Percentiles rank a stretch among this genome's conserved stretches.
Evolutionary conservation across 2,888 invertebrate genomes (phyloP).

Genomic region (Bugulina stolonifera): DNA sequence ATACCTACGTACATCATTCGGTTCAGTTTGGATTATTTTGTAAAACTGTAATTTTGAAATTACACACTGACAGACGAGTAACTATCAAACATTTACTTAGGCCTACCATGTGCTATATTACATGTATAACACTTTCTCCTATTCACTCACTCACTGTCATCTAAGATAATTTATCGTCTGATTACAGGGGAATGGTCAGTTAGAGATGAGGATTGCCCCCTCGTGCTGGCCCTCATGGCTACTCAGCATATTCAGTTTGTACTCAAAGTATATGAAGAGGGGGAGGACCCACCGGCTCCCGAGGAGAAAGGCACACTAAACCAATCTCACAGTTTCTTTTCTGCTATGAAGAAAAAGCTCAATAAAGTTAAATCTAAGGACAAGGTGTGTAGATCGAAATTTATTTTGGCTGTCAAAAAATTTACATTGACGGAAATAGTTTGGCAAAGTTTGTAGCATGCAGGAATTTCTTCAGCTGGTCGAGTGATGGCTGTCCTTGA

Average conservation of each 20-base stretch:
- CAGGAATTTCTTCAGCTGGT: too few relatives aligned
- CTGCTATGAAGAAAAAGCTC: conserved; percentile 19
- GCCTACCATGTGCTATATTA: too few relatives aligned
- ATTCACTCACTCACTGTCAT: too few relatives aligned
- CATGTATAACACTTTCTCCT: too few relatives aligned
- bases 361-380: conserved; percentile 9
- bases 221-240: background rate
- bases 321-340: conserved; percentile 2
- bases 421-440: background rate
- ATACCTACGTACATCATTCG: too few relatives aligned
- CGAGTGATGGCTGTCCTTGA: too few relatives aligned
- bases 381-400: background rate
- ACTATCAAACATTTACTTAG: too few relatives aligned
- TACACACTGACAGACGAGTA: too few relatives aligned
- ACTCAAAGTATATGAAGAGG: conserved; percentile 5
- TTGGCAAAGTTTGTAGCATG: too few relatives aligned
- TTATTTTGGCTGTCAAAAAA: background rate
- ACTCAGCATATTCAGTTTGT: conserved; percentile 14
- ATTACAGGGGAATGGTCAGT: conserved; percentile 13
- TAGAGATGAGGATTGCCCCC: conserved; percentile 9
- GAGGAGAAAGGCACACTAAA: background rate
- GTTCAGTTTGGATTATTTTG: too few relatives aligned
- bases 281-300: background rate
- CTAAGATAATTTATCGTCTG: too few relatives aligned
- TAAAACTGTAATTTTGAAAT: too few relatives aligned